Evolutionary conservation across 2,113 vertebrate species (phyloP), one percentile per base, ranked within the genome.

Genomic region (Rhagologus leucostigma): DNA sequence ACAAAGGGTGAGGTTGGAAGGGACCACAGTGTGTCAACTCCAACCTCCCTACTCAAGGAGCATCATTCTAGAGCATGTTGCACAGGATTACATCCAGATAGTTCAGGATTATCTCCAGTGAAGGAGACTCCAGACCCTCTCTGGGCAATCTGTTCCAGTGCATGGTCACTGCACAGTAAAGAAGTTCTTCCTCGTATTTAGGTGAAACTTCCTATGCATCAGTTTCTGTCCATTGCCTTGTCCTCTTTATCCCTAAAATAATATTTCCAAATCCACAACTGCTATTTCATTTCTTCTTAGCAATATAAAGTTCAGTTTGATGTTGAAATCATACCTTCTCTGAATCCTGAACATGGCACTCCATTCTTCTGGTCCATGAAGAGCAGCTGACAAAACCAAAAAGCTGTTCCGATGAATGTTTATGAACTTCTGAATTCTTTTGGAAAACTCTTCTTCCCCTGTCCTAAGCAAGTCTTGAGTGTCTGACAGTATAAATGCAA

Each of bases 351-450:
- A 98, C 96, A 99, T 97, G 41, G 97, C 49, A 32, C 98, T 96
- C 98, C 98, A 96, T 94, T 99, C 99, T 84, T 94, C 97, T 47
- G 95, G 92, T 39, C 98, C 98, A 85, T 98, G 98, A 68, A 99
- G 98, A 75, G 99, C 98, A 33, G 98, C 97, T 89, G 94, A 97
- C 14, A 99, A 96, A 86, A 99, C 97, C 79, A 99, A 95, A 94
- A 99, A 99, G 89, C 99, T 98, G 95, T 99, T 99, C 50, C 98
- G 98, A 96, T 99, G 99, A 74, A 99, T 98, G 76, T 96, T 97
- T 87, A 98, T 93, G 95, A 99, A 99, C 32, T 93, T 98, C 57
- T 98, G 94, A 84, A 99, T 98, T 90, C 80, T 98, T 56, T 93
- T 96, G 88, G 96, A 95, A 71, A 98, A 89, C 49, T 87, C 59